These are phyloP conservation scores for Caenorhabditis sulstoni DNA, from an alignment of 2,888 invertebrate genomes.

Conservation along the genomic window DNA sequence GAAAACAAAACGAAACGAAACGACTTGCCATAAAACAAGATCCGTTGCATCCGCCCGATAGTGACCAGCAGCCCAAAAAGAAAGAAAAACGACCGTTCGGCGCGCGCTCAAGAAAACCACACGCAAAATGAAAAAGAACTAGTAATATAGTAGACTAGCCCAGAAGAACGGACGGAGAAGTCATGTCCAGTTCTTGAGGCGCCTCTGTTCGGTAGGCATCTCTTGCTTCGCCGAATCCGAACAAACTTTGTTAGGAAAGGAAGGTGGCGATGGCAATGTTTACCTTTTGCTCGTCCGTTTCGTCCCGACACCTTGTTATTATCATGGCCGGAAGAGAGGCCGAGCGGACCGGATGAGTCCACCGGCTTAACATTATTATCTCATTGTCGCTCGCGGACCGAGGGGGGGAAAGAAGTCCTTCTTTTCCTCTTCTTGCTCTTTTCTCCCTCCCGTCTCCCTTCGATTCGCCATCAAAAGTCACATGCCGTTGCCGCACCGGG, in stretches of 20 bases:
- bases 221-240: too few species aligned
- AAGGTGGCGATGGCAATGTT: constrained; percentile 10
- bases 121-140: constrained; percentile 26
- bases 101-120: too few species aligned
- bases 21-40: constrained; percentile 59
- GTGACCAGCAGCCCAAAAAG: constrained; percentile 23
- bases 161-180: not conserved
- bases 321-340: constrained; percentile 53
- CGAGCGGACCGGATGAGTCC: constrained; percentile 41
- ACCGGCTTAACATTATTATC: constrained; percentile 58
- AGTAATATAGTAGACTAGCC: constrained; percentile 20
- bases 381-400: constrained; percentile 20
- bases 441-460: not conserved
- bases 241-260: too few species aligned
- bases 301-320: constrained; percentile 54
- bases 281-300: constrained; percentile 48
- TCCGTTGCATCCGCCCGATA: constrained; percentile 43
- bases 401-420: not conserved
- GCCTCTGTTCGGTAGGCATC: too few species aligned
- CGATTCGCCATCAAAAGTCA: too few species aligned
- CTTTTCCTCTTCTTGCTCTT: constrained; percentile 1
- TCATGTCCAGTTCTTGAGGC: constrained; percentile 16
- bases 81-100: too few species aligned
- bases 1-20: constrained; percentile 16
- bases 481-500: constrained; percentile 34